Conservation (phyloP, 2,113 vertebrate genomes). For the Osmerus mordax region DNA sequence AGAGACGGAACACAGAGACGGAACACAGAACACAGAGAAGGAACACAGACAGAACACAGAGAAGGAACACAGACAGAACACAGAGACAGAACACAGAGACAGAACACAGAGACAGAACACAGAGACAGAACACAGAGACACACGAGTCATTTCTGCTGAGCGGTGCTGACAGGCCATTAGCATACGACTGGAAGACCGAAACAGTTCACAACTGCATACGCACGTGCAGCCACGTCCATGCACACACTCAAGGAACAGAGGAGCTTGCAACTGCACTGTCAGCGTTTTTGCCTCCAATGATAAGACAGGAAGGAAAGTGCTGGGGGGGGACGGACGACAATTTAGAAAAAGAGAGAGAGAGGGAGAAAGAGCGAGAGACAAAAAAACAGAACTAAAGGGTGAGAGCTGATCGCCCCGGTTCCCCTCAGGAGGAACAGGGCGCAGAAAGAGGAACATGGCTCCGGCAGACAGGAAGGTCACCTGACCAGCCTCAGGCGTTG, state of each 20-base stretch:
- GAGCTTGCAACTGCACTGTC: slow-evolving; percentile 26
- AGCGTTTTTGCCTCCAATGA: slow-evolving; percentile 25
- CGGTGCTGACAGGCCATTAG: slow-evolving; percentile 36
- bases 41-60: no score
- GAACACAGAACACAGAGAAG: no score
- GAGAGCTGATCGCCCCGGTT: no score
- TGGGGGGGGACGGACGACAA: slow-evolving; percentile 23
- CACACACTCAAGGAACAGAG: slow-evolving; percentile 11
- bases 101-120: no score
- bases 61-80: no score
- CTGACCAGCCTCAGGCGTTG: neutral
- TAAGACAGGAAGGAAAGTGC: slow-evolving; percentile 31
- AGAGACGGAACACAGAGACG: no score
- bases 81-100: no score
- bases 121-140: neutral
- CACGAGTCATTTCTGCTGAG: slow-evolving; percentile 34
- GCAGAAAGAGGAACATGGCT: neutral
- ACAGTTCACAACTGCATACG: no score
- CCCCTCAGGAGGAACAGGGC: neutral
- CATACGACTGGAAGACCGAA: slow-evolving; percentile 13
- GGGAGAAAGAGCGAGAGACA: neutral
- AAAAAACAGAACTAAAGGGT: no score
- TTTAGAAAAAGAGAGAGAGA: neutral
- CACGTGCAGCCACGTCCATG: neutral
- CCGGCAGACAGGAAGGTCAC: slow-evolving; percentile 2